A percentile compares a stretch with the other conserved stretches of the same genome.
phyloP scores from a whole-genome alignment of 2,113 vertebrate species.

The Plecturocebus donacophilus region DNA sequence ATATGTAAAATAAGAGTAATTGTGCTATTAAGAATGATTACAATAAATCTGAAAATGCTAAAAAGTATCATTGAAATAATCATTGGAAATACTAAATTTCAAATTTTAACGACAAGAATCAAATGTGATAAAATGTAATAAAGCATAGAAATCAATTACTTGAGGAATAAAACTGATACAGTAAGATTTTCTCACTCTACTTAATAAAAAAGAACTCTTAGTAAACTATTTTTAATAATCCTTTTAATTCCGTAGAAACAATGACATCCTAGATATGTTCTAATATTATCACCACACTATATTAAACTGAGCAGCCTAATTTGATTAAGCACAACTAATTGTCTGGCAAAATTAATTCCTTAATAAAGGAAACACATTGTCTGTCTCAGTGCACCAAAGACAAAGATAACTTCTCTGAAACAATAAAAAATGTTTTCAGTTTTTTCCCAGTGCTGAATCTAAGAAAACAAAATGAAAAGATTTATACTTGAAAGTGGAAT shows the following conservation, averaged over 20 bases:
- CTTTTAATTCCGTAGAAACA: slow-evolving; percentile 31
- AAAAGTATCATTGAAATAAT: neutral
- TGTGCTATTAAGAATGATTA: neutral
- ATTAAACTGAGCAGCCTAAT: neutral
- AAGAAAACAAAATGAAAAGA: neutral
- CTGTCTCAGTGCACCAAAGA: neutral
- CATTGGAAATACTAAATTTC: slow-evolving; percentile 5
- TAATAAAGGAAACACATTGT: neutral
- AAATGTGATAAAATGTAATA: neutral
- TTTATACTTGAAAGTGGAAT: neutral
- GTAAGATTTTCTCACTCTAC: neutral
- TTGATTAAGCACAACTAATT: slow-evolving; percentile 25
- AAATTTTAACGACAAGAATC: neutral
- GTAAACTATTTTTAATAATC: neutral
- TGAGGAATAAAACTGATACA: neutral
- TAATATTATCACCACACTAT: neutral
- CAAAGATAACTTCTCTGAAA: neutral
- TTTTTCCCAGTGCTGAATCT: neutral
- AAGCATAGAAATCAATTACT: neutral
- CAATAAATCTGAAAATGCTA: neutral
- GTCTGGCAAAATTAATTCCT: neutral
- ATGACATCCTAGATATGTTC: neutral
- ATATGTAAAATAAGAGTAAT: slow-evolving; percentile 30
- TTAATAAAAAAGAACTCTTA: slow-evolving; percentile 37
- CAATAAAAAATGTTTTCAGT: neutral